A percentile compares a stretch with the other conserved stretches of the same genome.
Evolutionary conservation across 1,140 invertebrate species (phyloP).

Genomic region (Stegodyphus dumicola): DNA sequence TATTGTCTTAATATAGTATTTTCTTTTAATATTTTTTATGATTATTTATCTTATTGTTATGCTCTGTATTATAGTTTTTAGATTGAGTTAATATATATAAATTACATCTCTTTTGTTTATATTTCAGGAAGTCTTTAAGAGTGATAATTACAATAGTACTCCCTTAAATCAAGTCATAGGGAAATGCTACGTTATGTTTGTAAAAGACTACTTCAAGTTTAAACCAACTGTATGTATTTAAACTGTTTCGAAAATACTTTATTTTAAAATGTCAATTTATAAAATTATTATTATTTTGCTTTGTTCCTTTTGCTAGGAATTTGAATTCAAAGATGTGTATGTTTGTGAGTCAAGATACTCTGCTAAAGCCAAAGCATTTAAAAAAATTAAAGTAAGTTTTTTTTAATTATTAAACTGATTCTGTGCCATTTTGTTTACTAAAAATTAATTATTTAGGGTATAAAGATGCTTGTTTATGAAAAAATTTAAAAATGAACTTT

Average conservation of each 20-base stretch:
- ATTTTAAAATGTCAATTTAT: neutral
- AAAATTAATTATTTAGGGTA: no score
- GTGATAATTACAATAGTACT: conserved; percentile 84
- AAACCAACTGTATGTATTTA: conserved; percentile 76
- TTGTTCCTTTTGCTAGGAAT: conserved; percentile 70
- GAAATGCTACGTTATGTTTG: conserved; percentile 91
- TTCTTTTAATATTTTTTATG: no score
- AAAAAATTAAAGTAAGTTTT: conserved; percentile 88
- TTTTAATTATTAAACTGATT: neutral
- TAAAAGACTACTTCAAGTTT: conserved; percentile 94
- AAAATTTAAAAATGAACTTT: no score
- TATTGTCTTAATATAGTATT: no score
- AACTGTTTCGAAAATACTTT: conserved; percentile 5
- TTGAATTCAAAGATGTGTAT: conserved; percentile 93
- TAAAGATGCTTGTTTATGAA: no score
- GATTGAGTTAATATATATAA: no score
- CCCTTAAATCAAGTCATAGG: conserved; percentile 90
- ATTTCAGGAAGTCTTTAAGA: conserved; percentile 92
- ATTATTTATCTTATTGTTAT: no score
- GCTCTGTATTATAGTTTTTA: no score
- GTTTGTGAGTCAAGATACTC: conserved; percentile 97
- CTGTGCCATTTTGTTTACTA: neutral
- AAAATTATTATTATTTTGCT: neutral
- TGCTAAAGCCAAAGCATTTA: conserved; percentile 85
- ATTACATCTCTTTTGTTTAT: conserved; percentile 53